Evolutionary conservation across 2,113 vertebrate species (phyloP).

Genomic region (Entomyzon cyanotis): DNA sequence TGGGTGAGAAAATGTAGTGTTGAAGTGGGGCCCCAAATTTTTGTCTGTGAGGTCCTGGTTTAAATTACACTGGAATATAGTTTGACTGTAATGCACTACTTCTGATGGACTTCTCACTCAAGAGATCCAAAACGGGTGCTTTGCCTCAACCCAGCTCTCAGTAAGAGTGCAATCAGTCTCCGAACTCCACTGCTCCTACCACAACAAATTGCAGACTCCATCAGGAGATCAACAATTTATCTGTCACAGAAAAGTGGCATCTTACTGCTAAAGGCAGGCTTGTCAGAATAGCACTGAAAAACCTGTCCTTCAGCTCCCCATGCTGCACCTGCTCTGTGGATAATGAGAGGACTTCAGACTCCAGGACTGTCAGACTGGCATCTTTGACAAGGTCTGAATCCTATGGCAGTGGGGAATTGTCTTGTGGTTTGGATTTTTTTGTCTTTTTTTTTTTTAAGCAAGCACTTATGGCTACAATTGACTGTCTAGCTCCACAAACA

Average conservation of each 20-base stretch:
- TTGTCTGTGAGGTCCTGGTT: background rate
- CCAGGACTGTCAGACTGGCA: background rate
- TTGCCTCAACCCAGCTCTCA: background rate
- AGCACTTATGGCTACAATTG: background rate
- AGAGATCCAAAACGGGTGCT: background rate
- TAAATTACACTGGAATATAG: background rate
- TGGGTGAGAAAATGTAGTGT: background rate
- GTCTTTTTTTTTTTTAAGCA: background rate
- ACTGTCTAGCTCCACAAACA: background rate
- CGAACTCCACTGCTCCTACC: background rate
- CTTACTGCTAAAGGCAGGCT: background rate
- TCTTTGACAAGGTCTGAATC: constrained; percentile 4
- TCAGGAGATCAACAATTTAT: constrained; percentile 33
- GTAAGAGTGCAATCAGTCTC: background rate
- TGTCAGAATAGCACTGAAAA: constrained; percentile 4
- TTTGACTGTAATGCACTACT: background rate
- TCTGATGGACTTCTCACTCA: background rate
- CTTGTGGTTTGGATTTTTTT: background rate
- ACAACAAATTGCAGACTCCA: constrained; percentile 2
- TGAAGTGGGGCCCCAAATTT: background rate
- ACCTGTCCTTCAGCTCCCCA: background rate
- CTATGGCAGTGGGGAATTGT: background rate
- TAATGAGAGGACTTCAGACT: constrained; percentile 26
- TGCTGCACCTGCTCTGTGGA: background rate
- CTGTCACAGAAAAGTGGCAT: constrained; percentile 28